Conservation (phyloP, 2,797 vertebrate species). For the Avahi laniger region DNA sequence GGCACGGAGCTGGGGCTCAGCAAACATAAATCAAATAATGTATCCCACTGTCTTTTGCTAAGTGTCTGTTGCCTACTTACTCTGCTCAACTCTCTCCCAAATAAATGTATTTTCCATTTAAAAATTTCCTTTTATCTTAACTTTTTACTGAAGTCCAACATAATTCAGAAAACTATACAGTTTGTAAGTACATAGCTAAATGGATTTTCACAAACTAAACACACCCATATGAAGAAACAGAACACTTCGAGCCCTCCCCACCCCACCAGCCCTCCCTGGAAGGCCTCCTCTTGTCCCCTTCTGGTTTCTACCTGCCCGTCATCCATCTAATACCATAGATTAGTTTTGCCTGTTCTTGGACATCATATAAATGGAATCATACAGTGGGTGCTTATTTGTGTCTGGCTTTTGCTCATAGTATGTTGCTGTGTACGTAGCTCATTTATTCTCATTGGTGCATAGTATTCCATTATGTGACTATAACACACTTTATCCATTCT, state of each 20-base stretch:
- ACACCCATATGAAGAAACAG: not conserved
- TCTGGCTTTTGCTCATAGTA: not conserved
- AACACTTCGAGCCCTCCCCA: not conserved
- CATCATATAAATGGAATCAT: not conserved
- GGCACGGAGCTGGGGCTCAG: not conserved
- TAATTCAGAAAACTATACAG: not conserved
- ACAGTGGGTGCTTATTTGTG: not conserved
- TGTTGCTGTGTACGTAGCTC: accelerated
- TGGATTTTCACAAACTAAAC: not conserved
- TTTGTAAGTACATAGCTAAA: not conserved
- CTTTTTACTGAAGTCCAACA: not conserved
- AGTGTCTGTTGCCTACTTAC: not conserved
- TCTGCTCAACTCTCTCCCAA: not conserved
- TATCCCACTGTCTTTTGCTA: not conserved
- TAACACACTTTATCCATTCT: not conserved
- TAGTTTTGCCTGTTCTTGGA: not conserved
- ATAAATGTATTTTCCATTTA: not conserved
- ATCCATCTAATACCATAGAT: not conserved
- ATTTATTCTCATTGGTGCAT: not conserved
- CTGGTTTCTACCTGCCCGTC: not conserved
- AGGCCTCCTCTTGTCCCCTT: not conserved
- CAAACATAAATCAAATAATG: not conserved
- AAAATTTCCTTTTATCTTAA: not conserved
- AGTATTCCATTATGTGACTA: not conserved
- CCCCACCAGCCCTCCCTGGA: accelerated